Percentiles rank a stretch among this genome's conserved stretches.
phyloP scores from a whole-genome alignment of 1,140 invertebrate genomes.

The Mycetomoellerius zeteki region DNA sequence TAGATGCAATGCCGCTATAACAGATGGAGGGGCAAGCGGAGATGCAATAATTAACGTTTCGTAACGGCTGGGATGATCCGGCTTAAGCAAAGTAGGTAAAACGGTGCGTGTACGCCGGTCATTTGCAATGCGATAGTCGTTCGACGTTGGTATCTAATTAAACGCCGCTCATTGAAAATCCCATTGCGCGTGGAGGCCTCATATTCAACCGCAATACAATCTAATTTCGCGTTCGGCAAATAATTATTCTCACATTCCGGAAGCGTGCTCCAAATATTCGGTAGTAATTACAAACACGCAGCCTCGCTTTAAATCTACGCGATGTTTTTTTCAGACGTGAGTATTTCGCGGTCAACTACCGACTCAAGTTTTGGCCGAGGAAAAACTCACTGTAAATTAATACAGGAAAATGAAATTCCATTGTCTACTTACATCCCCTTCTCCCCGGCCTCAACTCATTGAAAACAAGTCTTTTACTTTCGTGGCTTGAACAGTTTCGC shows the following conservation, averaged over 20 bases:
- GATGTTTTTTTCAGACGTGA: background rate
- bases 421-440: background rate
- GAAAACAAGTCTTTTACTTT: slow-evolving; percentile 24
- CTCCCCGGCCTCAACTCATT: background rate
- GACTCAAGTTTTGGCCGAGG: slow-evolving; percentile 16
- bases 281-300: background rate
- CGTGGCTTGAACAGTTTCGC: slow-evolving; percentile 2
- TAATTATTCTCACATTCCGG: background rate
- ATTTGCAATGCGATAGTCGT: slow-evolving; percentile 25
- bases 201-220: slow-evolving; percentile 4
- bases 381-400: slow-evolving; percentile 35
- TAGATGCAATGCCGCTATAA: no score
- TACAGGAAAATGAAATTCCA: slow-evolving; percentile 28
- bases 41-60: slow-evolving; percentile 24
- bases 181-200: background rate
- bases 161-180: slow-evolving; percentile 21
- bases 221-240: slow-evolving; percentile 7
- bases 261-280: background rate
- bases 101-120: slow-evolving; percentile 2
- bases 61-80: slow-evolving; percentile 8
- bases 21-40: background rate
- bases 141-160: slow-evolving; percentile 43
- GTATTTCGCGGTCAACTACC: background rate
- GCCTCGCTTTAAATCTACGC: background rate
- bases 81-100: slow-evolving; percentile 33